These are phyloP conservation scores for Talpa occidentalis DNA, from an alignment of 2,113 vertebrate genomes.

Conservation along the genomic window DNA sequence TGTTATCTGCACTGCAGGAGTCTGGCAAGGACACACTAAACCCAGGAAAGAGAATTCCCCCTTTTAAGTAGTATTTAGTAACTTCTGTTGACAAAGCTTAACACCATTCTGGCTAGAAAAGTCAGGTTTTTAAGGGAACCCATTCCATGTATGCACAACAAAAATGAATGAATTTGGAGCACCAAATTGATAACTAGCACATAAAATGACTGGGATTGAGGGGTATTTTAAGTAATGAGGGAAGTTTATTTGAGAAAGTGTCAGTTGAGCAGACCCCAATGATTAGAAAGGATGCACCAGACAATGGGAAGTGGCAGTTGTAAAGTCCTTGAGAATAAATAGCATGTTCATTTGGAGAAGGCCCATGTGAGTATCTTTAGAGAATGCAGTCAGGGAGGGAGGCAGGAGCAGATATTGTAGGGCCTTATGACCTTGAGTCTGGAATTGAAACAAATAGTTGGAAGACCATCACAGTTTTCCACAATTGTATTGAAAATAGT, in stretches of 20 bases:
- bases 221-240: neutral
- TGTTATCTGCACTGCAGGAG: neutral
- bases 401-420: neutral
- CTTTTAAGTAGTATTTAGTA: neutral
- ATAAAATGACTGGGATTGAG: neutral
- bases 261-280: neutral
- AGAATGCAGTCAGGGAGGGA: neutral
- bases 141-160: neutral
- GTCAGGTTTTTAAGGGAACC: neutral
- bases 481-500: neutral
- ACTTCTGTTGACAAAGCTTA: neutral
- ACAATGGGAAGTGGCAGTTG: neutral
- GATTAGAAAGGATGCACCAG: neutral
- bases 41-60: neutral
- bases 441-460: neutral
- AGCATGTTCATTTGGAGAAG: neutral
- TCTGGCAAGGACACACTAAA: neutral
- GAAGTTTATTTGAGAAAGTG: neutral
- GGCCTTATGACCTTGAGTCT: neutral
- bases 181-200: slow-evolving; percentile 1
- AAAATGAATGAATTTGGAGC: slow-evolving; percentile 2
- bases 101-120: neutral
- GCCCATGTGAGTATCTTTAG: neutral
- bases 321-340: neutral
- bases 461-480: neutral